Evolutionary conservation across 2,113 vertebrate species (phyloP), one percentile per base, ranked within the genome.

Genomic region (Romanogobio albipinnatus): DNA sequence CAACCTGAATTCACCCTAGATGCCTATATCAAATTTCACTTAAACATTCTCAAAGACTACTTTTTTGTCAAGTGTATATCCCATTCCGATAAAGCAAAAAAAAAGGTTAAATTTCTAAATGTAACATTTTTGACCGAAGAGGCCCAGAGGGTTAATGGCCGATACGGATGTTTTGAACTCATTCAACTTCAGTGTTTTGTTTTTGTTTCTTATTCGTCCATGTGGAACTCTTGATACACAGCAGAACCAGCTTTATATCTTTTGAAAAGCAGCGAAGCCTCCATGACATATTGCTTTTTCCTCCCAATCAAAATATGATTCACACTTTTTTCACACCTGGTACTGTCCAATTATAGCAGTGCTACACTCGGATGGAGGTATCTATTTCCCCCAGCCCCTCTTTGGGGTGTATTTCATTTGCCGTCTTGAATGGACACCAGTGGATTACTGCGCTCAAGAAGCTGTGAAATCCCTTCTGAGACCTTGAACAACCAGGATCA

Each of bases 401-500:
- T 89, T 89, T 87, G 71, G 84, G 89, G 86, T 86, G 61, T 81
- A 24, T 91, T 92, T 93, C 89, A 93, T 94, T 94, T 92, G 90
- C 90, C 89, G 88, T 89, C 91, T 91, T 90, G 92, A 93, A 91
- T 92, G 88, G 88, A 92, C 91, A 90, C 91, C 91, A 90, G 85
- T 82, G 90, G 91, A 93, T 94, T 91, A 92, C 90, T 90, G 90
- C 91, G 93, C 91, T 91, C 92, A 93, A 91, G 91, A 88, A 93
- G 90, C 92, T 92, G 92, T 94, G 92, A 94, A 93, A 93, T 94
- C 91, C 92, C 89, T 89, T 84, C 84, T 77, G 85, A 92, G 92
- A 91, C 91, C 90, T 89, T 73, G 64, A 90, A 90, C 90, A 87
- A 82, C 89, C 85, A 81, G 90, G 93, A 94, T 86, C 71, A 77